Base-by-base conservation (phyloP, 1,140 invertebrate species). In the Sarcophaga bullata region DNA sequence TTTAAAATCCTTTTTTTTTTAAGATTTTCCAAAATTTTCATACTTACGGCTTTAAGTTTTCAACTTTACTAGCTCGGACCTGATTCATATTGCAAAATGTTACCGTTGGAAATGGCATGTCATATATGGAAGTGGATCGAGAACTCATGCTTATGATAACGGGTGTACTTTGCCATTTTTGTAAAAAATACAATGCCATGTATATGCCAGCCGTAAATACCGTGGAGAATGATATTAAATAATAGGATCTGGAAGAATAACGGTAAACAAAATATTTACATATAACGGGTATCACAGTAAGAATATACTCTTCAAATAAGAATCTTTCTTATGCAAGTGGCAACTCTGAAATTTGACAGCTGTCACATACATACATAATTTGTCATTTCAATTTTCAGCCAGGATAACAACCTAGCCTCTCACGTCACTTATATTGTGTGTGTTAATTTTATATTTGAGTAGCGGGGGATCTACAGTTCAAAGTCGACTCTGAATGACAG, bases 11-110 rank as follows among this genome's bases (percentile, higher is more conserved):
- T n/a, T 52, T 9, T 9, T 52, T 52, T 52, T 10, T 52, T 52
- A 13, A 52, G 50, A 9, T 52, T 52, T 68, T 19, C 5, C 5
- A 54, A 54, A 1, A 72, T 11, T 25, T 25, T 15, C 5, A 52
- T 48, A 80, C 80, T 80, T 47, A 80, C 80, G 8, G 15, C 15
- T 17, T 15, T 3, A 80, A 46, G 3, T 80, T 58, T 9, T n/a
- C 47, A 48, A 68, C 73, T 76, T 58, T 58, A 2, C 91, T 91
- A 84, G 92, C 93, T 83, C 92, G 93, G 0, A 92, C 93, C 85
- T 94, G 93, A 87, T 95, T 95, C 89, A 95, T 94, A 86, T 95
- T 95, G 85, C 95, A 95, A 81, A 95, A 92, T 0, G 94, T 95
- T 8, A 95, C 90, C 0, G 94, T 93, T 0, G 95, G 95, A 90